A percentile compares a stretch with the other conserved stretches of the same genome.
Evolutionary conservation across 2,888 invertebrate species (phyloP).

Genomic region (Stenchaetothrips biformis): DNA sequence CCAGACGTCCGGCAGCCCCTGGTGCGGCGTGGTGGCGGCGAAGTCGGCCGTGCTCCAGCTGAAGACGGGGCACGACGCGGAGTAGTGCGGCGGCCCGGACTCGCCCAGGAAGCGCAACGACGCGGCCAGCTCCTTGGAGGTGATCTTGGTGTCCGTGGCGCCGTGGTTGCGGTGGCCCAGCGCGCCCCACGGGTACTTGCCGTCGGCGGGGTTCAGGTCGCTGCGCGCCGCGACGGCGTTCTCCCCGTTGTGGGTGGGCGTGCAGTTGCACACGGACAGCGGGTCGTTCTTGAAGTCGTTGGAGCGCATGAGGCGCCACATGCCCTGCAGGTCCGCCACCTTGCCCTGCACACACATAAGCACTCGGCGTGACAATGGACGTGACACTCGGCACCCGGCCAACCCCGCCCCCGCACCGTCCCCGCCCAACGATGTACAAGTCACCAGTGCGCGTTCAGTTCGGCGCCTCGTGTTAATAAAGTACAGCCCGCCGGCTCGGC

Average conservation of each 20-base stretch:
- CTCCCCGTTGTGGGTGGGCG: constrained; percentile 65
- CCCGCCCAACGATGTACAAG: constrained; percentile 29
- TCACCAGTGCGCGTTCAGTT: not conserved
- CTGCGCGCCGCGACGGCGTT: constrained; percentile 65
- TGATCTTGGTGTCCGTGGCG: constrained; percentile 64
- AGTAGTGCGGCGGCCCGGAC: constrained; percentile 49
- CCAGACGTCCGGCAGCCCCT: constrained; percentile 66
- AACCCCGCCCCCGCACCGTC: constrained; percentile 38
- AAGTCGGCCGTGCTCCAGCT: constrained; percentile 60
- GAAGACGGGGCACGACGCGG: constrained; percentile 62
- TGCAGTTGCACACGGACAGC: constrained; percentile 59
- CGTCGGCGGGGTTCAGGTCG: constrained; percentile 65
- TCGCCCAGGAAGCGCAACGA: constrained; percentile 54
- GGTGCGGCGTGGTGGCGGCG: constrained; percentile 52
- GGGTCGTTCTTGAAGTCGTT: constrained; percentile 67
- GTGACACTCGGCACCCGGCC: constrained; percentile 33
- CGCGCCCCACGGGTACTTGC: constrained; percentile 64
- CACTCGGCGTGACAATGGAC: not conserved
- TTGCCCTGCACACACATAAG: constrained; percentile 38
- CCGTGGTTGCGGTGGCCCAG: constrained; percentile 66
- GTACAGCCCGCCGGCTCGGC: not conserved
- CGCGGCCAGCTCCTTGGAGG: constrained; percentile 45
- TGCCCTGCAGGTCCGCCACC: constrained; percentile 54
- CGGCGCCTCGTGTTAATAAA: not conserved
- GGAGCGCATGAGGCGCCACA: constrained; percentile 60